These are phyloP conservation scores for Mycteria americana DNA, from an alignment of 2,797 vertebrate species.

Conservation along the genomic window DNA sequence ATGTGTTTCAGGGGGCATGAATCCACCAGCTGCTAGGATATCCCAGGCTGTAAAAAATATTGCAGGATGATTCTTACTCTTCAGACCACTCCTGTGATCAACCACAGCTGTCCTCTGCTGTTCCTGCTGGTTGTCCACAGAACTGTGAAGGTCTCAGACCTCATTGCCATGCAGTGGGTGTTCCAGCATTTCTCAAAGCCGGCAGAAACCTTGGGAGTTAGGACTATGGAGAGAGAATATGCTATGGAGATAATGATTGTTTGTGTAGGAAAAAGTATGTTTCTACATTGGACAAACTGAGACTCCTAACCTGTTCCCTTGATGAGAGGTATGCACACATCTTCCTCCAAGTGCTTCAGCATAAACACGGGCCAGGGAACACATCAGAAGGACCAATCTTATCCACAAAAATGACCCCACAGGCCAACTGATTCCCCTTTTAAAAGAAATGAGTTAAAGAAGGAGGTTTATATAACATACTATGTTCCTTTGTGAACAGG, in stretches of 20 bases:
- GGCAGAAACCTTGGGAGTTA: neutral
- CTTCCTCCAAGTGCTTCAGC: neutral
- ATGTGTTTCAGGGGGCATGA: neutral
- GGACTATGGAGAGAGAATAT: neutral
- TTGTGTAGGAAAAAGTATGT: neutral
- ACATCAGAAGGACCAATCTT: neutral
- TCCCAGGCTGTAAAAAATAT: neutral
- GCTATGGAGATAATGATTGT: neutral
- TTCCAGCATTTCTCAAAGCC: neutral
- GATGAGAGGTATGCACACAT: neutral
- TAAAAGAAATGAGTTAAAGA: neutral
- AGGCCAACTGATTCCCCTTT: neutral
- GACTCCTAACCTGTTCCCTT: neutral
- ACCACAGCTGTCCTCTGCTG: neutral
- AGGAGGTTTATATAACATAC: neutral
- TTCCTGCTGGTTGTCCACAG: neutral
- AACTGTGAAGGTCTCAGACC: neutral
- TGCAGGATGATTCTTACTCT: neutral
- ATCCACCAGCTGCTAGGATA: neutral
- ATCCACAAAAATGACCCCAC: fast-evolving
- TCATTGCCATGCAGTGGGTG: neutral
- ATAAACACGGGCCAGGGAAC: neutral
- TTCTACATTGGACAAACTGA: neutral
- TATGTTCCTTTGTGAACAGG: neutral
- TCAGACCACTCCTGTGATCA: neutral